Evolutionary conservation across 92 coral and sea anemone genomes (phyloP).

Genomic region (Palythoa grandiflora): DNA sequence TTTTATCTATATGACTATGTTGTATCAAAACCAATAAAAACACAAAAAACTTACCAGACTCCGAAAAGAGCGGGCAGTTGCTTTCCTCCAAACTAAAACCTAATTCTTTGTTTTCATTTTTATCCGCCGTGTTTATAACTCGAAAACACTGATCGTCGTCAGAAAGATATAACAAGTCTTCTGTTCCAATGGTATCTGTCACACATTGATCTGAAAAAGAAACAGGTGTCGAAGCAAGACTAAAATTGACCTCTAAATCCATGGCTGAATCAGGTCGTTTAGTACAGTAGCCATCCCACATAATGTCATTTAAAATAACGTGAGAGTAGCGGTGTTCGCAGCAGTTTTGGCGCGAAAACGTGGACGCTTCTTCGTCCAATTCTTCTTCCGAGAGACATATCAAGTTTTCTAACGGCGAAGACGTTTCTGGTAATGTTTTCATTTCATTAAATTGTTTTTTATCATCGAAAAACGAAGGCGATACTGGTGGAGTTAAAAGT

Average conservation of each 20-base stretch:
- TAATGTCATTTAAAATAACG: constrained; percentile 84
- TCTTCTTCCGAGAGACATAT: constrained; percentile 57
- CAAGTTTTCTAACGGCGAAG: constrained; percentile 4
- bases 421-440: background rate
- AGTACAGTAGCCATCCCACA: constrained; percentile 84
- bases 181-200: constrained; percentile 55
- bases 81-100: constrained; percentile 18
- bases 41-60: constrained; percentile 29
- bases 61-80: background rate
- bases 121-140: background rate
- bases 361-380: constrained; percentile 57
- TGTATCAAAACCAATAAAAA: background rate
- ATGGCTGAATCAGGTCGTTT: constrained; percentile 85
- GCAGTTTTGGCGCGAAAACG: constrained; percentile 57
- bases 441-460: background rate
- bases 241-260: constrained; percentile 75
- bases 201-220: constrained; percentile 63
- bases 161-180: constrained; percentile 67
- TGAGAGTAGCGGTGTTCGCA: constrained; percentile 62
- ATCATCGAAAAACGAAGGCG: constrained; percentile 43
- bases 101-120: background rate
- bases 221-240: constrained; percentile 66
- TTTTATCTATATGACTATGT: background rate
- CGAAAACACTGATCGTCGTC: constrained; percentile 3
- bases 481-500: constrained; percentile 78